Conservation (phyloP, 2,113 vertebrate species). For the Entomyzon cyanotis region DNA sequence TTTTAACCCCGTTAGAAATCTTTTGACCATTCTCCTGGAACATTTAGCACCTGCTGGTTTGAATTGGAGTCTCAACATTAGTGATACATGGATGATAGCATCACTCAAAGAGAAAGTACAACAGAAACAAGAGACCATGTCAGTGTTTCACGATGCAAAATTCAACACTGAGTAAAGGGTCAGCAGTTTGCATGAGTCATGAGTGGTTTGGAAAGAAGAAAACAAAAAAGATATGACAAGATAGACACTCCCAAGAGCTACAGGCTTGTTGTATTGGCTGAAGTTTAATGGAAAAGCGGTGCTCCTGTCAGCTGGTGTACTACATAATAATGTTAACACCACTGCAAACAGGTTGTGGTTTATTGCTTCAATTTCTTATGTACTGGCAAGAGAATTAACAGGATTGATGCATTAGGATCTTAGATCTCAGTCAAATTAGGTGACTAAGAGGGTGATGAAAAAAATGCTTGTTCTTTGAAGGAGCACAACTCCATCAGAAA, state of each 20-base stretch:
- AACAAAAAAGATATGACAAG: constrained; percentile 55
- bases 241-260: constrained; percentile 56
- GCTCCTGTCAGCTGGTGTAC: constrained; percentile 70
- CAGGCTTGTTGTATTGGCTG: constrained; percentile 65
- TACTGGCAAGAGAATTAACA: constrained; percentile 77
- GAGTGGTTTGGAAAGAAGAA: neutral
- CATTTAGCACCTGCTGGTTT: neutral
- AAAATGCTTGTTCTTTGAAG: constrained; percentile 69
- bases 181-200: constrained; percentile 53
- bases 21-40: neutral
- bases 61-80: neutral
- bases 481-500: constrained; percentile 68
- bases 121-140: constrained; percentile 20
- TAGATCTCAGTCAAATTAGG: constrained; percentile 79
- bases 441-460: constrained; percentile 74
- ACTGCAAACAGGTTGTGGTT: constrained; percentile 78
- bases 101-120: neutral
- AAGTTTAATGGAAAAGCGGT: constrained; percentile 69
- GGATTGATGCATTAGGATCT: constrained; percentile 75
- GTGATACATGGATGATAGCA: neutral
- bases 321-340: constrained; percentile 75
- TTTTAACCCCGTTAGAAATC: neutral
- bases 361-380: constrained; percentile 79
- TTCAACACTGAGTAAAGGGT: constrained; percentile 38
- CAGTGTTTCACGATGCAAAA: constrained; percentile 14